A percentile compares a stretch with the other conserved stretches of the same genome.
These are phyloP conservation scores for Tyrophagus putrescentiae DNA, from an alignment of 1,140 invertebrate species.

Conservation along the genomic window DNA sequence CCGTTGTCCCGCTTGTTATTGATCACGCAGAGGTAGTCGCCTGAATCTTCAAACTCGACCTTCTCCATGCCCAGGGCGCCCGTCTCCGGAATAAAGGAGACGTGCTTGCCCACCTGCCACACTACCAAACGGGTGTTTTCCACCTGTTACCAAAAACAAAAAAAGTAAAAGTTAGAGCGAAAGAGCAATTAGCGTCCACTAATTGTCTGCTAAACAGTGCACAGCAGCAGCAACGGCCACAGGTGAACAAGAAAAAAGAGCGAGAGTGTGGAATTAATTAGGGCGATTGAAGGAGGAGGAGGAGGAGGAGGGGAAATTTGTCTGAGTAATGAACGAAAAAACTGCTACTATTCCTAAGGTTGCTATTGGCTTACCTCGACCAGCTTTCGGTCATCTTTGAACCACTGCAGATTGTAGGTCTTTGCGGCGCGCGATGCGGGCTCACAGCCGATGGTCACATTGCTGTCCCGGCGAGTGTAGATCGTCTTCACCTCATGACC, in stretches of 20 bases:
- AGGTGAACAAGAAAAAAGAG: conserved; percentile 6
- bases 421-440: conserved; percentile 21
- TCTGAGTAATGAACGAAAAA: background rate
- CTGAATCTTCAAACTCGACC: conserved; percentile 44
- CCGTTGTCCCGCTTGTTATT: conserved; percentile 48
- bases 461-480: conserved; percentile 25
- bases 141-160: conserved; percentile 8
- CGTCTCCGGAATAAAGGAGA: conserved; percentile 44
- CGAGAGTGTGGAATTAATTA: background rate
- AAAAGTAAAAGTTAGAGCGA: background rate
- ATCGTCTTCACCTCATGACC: conserved; percentile 1
- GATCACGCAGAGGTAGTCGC: conserved; percentile 49
- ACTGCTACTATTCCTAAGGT: background rate
- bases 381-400: conserved; percentile 27
- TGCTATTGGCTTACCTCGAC: conserved; percentile 17
- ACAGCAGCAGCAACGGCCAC: too few relatives aligned
- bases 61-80: conserved; percentile 48
- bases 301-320: background rate
- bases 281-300: background rate
- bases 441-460: conserved; percentile 25
- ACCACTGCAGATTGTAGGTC: conserved; percentile 26
- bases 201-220: too few relatives aligned
- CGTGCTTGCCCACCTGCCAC: conserved; percentile 24
- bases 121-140: conserved; percentile 20
- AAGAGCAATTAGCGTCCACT: background rate